A percentile compares a stretch with the other conserved stretches of the same genome.
Conservation (phyloP, 2,888 invertebrate genomes). For the Zhengitettix transpicula region DNA sequence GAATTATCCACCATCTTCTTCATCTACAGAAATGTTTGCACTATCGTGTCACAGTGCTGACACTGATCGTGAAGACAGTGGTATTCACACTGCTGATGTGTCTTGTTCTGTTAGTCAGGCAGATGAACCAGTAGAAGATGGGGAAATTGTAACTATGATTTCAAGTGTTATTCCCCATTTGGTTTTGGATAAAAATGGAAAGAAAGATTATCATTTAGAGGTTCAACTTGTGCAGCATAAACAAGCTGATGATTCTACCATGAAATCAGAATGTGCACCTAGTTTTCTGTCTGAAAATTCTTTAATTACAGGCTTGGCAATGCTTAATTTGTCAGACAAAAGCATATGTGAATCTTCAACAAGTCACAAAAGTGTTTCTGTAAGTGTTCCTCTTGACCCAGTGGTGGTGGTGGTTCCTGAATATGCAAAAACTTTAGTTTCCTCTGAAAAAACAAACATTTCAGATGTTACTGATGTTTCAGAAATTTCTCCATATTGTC, state of each 20-base stretch:
- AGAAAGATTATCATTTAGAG: neutral
- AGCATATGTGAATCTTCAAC: no score
- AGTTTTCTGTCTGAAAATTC: no score
- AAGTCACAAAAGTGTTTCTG: no score
- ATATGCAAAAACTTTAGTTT: no score
- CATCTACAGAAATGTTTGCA: slow-evolving; percentile 40
- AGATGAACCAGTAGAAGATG: slow-evolving; percentile 47
- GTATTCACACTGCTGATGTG: slow-evolving; percentile 62
- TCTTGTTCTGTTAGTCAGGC: slow-evolving; percentile 57
- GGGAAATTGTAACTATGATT: slow-evolving; percentile 17
- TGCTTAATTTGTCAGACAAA: no score
- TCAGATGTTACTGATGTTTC: no score
- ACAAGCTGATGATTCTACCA: neutral
- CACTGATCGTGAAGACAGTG: slow-evolving; percentile 60
- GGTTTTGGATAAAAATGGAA: neutral
- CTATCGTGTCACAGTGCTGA: slow-evolving; percentile 34
- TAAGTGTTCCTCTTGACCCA: no score
- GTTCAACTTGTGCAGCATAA: slow-evolving; percentile 1
- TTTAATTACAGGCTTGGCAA: no score
- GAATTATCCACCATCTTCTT: slow-evolving; percentile 32
- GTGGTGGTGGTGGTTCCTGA: no score
- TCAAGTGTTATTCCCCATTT: slow-evolving; percentile 4
- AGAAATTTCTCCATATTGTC: no score
- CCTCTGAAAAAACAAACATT: no score
- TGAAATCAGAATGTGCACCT: no score